These are phyloP conservation scores for Ganaspis sp. DNA, from an alignment of 1,140 invertebrate species.

Conservation along the genomic window DNA sequence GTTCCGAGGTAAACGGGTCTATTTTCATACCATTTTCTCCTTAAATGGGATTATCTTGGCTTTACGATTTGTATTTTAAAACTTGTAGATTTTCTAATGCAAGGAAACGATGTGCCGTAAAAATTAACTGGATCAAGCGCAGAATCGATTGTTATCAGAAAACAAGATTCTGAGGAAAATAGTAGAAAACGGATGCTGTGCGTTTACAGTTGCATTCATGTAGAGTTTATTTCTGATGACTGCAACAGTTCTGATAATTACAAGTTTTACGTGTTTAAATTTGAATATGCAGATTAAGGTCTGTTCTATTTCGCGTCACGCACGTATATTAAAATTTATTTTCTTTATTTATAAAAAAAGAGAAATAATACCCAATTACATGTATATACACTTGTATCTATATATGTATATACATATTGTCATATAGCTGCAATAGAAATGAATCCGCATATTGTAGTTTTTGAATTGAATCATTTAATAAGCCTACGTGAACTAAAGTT, in stretches of 20 bases:
- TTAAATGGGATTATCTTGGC: background rate
- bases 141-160: background rate
- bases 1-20: background rate
- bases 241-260: background rate
- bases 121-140: background rate
- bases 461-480: too few relatives aligned
- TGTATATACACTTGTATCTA: too few relatives aligned
- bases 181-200: constrained; percentile 8
- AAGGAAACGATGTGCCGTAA: background rate
- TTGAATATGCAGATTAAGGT: background rate
- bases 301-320: too few relatives aligned
- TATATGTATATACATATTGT: too few relatives aligned
- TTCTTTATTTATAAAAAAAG: too few relatives aligned
- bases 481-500: too few relatives aligned
- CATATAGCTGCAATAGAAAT: too few relatives aligned
- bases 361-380: too few relatives aligned
- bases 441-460: too few relatives aligned
- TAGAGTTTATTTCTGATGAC: background rate
- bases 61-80: background rate
- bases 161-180: background rate
- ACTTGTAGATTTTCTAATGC: background rate
- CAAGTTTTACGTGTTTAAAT: constrained; percentile 6
- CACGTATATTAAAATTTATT: too few relatives aligned
- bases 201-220: background rate
- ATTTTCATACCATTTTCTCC: background rate